Evolutionary conservation across 2,888 invertebrate genomes (phyloP).

Genomic region (Macaria notata): DNA sequence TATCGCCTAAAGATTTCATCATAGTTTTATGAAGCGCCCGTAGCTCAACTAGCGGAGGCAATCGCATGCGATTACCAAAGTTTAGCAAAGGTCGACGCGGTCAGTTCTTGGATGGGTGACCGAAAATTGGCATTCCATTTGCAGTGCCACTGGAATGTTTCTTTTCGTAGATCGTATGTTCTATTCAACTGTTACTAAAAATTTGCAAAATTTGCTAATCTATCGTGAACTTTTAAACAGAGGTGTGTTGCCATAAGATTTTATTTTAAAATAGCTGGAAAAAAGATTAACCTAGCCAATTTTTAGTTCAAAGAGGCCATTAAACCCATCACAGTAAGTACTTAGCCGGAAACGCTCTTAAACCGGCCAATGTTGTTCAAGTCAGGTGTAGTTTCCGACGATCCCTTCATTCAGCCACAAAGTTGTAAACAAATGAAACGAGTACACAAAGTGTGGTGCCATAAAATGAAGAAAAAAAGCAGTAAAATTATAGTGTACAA

Average conservation of each 20-base stretch:
- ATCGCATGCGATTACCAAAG: too few relatives aligned
- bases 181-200: conserved; percentile 18
- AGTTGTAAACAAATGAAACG: conserved; percentile 46
- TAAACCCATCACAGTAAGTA: conserved; percentile 41
- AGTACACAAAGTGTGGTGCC: background rate
- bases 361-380: conserved; percentile 38
- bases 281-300: conserved; percentile 16
- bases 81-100: too few relatives aligned
- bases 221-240: too few relatives aligned
- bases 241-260: too few relatives aligned
- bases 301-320: conserved; percentile 34
- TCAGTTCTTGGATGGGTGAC: too few relatives aligned
- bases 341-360: conserved; percentile 32
- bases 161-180: background rate
- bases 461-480: conserved; percentile 13
- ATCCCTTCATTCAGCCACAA: conserved; percentile 42
- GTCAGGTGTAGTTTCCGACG: conserved; percentile 48
- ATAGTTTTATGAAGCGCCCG: too few relatives aligned
- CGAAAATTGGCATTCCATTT: too few relatives aligned
- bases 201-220: conserved; percentile 12
- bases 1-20: too few relatives aligned
- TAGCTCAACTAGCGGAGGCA: too few relatives aligned
- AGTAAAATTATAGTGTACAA: conserved; percentile 52
- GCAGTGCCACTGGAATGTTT: too few relatives aligned
- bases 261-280: too few relatives aligned